Evolutionary conservation across 2,888 invertebrate species (phyloP).

Genomic region (Apodemia zela): DNA sequence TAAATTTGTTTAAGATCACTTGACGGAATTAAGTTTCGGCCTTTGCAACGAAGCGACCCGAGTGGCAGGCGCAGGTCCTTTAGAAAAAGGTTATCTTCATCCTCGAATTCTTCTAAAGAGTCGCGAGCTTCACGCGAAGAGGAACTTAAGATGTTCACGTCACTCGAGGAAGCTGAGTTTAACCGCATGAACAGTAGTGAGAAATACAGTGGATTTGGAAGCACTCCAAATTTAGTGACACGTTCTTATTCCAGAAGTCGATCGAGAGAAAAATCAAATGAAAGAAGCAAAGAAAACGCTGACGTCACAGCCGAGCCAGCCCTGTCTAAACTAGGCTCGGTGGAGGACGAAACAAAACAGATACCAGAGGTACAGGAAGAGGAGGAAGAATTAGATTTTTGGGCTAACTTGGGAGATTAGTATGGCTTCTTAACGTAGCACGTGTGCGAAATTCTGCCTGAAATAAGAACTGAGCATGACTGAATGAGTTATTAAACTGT

Average conservation of each 20-base stretch:
- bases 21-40: slow-evolving; percentile 83
- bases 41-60: slow-evolving; percentile 82
- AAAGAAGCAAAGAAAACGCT: slow-evolving; percentile 52
- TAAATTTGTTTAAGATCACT: slow-evolving; percentile 80
- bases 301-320: slow-evolving; percentile 41
- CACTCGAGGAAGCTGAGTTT: slow-evolving; percentile 82
- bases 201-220: slow-evolving; percentile 50
- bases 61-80: slow-evolving; percentile 81
- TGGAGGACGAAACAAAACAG: slow-evolving; percentile 62
- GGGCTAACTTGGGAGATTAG: slow-evolving; percentile 70
- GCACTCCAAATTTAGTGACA: slow-evolving; percentile 73
- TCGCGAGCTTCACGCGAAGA: slow-evolving; percentile 83
- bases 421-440: slow-evolving; percentile 52
- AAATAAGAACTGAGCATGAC: slow-evolving; percentile 60
- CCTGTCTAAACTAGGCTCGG: slow-evolving; percentile 59
- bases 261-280: slow-evolving; percentile 63
- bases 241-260: slow-evolving; percentile 79
- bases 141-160: slow-evolving; percentile 83
- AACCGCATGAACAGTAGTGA: slow-evolving; percentile 55
- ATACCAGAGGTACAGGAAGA: slow-evolving; percentile 58
- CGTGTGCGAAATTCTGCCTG: slow-evolving; percentile 52
- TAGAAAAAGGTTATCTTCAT: slow-evolving; percentile 81
- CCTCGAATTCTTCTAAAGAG: slow-evolving; percentile 80
- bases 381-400: slow-evolving; percentile 67
- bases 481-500: slow-evolving; percentile 62